Evolutionary conservation across 2,797 vertebrate genomes (phyloP), one percentile per base, ranked within the genome.

Genomic region (Karalla daura): DNA sequence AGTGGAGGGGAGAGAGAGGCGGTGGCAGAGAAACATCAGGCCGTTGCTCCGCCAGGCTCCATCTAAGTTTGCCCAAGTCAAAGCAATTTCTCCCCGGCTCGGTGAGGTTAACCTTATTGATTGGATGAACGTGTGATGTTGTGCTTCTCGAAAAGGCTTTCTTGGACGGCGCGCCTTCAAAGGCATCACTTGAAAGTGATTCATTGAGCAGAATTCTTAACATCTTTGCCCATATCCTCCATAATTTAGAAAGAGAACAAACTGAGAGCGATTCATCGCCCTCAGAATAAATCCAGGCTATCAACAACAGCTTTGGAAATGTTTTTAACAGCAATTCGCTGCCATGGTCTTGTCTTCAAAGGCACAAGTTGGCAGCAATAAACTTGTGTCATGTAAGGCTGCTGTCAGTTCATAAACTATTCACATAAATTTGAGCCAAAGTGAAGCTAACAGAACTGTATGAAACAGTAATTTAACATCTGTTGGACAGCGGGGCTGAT

Each of bases 21-120:
- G 33, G 56, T 0, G 5, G 43, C 54, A 8, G 43, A 27, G 25
- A 20, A 58, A 33, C 70, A 74, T 68, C 66, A 71, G n/a, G 75
- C 43, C 25, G 20, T 15, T 25, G 20, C 70, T 37, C 53, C 39
- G 44, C 61, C 58, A 61, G 76, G 70, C 63, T 53, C 45, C 5
- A 58, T 67, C 65, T 2, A 64, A 71, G 47, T 73, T 80, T 46
- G 68, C 53, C 78, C 73, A 63, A n/a, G 76, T 53, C 20, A 28
- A 79, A 47, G 76, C 77, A 51, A 76, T 82, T 86, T 80, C 82
- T 80, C 77, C 70, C 70, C 70, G 41, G 79, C 84, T 73, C 17
- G 60, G 80, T 44, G 76, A 83, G 78, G 78, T 91, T 88, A 88
- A 86, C 85, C 86, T 69, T 76, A 92, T 91, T 70, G 91, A 94